Evolutionary conservation across 2,888 invertebrate species (phyloP), one percentile per base, ranked within the genome.

Genomic region (Cyclophora punctaria): DNA sequence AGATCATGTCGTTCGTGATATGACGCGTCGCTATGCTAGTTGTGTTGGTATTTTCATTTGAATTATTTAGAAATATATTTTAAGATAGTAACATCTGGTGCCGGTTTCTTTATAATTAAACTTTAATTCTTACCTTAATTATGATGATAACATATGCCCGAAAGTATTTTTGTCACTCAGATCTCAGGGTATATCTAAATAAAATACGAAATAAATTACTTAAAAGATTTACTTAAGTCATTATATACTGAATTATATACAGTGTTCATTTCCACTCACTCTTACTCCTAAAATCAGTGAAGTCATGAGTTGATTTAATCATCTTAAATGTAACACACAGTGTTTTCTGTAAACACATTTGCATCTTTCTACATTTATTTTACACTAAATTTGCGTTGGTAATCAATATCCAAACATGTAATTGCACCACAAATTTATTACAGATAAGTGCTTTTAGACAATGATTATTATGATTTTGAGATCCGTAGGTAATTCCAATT

Each of bases 211-310:
- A 68, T 78, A 78, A 81, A 69, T 84, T 83, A 83, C 83, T 84
- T 85, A 83, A 85, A 83, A 86, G 82, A 79, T 89, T 86, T 89
- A 83, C 85, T 86, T 87, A 83, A 78, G 78, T 76, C 71, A 75
- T 83, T 84, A 80, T 85, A 84, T 85, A 81, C 74, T 83, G 81
- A 85, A 83, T 77, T 87, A 88, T 87, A 82, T 86, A 87, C 84
- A 86, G 79, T 80, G 78, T 83, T 83, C 76, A 74, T 76, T 80
- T 82, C 78, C 82, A 82, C 82, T 84, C 85, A 76, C 73, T 77
- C 83, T 83, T 85, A 83, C 56, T 74, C 73, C 84, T 86, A 86
- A 70, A 73, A 64, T 74, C 80, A 80, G 77, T 81, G 80, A 83
- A 83, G 80, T 84, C 81, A 83, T 83, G 83, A 83, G 82, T 81